Evolutionary conservation across 2,888 invertebrate genomes (phyloP), one percentile per base, ranked within the genome.

Genomic region (Tetheella fluctuosa): DNA sequence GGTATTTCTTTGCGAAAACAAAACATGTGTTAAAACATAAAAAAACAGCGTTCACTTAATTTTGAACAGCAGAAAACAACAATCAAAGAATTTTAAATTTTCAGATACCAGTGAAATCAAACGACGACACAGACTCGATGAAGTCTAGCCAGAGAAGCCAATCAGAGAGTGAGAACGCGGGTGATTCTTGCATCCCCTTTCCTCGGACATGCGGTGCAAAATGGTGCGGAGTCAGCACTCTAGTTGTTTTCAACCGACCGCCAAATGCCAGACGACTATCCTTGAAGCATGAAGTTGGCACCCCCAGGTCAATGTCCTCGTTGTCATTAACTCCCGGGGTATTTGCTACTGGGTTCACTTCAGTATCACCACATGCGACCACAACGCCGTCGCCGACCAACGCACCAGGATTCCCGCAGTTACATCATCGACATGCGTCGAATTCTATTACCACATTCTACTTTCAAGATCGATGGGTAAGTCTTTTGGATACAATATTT

Each of bases 161-260:
- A 64, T 93, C 93, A 0, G 93, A 93, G 63, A 88, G 92, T 65
- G 93, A 92, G 65, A 91, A 91, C 67, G 93, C 93, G 0, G 93
- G 94, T 37, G 97, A 97, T 79, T 95, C 97, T 8, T 97, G 97
- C 81, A 97, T 99, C 71, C 99, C 99, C 0, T 99, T 98, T 86
- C 99, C 99, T 0, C 94, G 98, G 59, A 99, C 98, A 0, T 98
- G 98, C 12, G 98, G 98, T 0, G 98, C 98, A 0, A 96, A 97
- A 76, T 99, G 99, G 94, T 98, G 97, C 86, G 96, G 97, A 28
- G 96, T 97, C 23, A 97, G 97, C 76, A 95, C 95, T 60, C 88
- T 99, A 61, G 98, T 98, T 0, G 97, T 97, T 69, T 99, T 99
- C 88, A 96, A 96, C 57, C 94, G 97, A 58, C 96, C 96, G 0